Conservation (phyloP, 2,888 invertebrate species). For the Synanthedon formicaeformis region DNA sequence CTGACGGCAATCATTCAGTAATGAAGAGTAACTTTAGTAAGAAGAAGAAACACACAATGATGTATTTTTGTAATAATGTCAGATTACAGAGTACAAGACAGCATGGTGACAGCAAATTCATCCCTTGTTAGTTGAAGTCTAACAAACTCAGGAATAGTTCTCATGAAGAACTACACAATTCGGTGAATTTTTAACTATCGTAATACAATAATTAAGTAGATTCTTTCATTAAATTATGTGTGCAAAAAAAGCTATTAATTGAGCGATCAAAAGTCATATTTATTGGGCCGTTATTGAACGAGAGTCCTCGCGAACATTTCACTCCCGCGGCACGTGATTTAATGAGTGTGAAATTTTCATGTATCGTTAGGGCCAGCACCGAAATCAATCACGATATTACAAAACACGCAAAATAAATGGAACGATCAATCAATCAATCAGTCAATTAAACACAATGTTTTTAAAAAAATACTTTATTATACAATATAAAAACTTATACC, state of each 20-base stretch:
- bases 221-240: not conserved
- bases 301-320: constrained; percentile 43
- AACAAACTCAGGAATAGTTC: too few species aligned
- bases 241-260: constrained; percentile 20
- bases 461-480: not conserved
- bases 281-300: constrained; percentile 45
- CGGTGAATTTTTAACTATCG: too few species aligned
- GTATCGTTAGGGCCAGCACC: constrained; percentile 58
- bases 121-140: too few species aligned
- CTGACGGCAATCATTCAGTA: too few species aligned
- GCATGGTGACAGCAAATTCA: too few species aligned
- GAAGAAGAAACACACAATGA: too few species aligned
- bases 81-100: too few species aligned
- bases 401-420: constrained; percentile 59
- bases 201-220: not conserved
- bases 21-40: too few species aligned
- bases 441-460: not conserved
- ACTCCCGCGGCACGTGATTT: constrained; percentile 46
- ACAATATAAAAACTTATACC: not conserved
- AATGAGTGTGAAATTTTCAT: constrained; percentile 64
- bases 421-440: constrained; percentile 27
- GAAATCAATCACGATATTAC: constrained; percentile 63
- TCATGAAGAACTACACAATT: too few species aligned
- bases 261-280: constrained; percentile 29
- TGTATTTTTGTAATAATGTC: too few species aligned